phyloP scores from a whole-genome alignment of 1,140 invertebrate genomes.

The Leguminivora glycinivorella region DNA sequence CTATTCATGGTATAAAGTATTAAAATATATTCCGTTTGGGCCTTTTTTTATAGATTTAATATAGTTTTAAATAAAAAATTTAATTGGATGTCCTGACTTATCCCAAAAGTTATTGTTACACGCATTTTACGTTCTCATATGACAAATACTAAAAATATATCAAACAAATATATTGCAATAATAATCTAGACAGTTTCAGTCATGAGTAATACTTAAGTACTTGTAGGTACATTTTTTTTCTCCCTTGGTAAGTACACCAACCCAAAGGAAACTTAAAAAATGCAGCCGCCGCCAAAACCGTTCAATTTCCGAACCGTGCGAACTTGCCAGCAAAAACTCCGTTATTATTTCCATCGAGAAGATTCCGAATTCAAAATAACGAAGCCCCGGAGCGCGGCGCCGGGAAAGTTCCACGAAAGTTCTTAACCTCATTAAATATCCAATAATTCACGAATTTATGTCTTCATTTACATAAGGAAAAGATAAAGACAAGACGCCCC shows the following conservation, averaged over 20 bases:
- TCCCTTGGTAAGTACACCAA: neutral
- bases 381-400: constrained; percentile 12
- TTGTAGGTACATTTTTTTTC: neutral
- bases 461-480: constrained; percentile 24
- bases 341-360: constrained; percentile 5
- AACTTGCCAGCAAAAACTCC: constrained; percentile 17
- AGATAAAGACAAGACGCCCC: constrained; percentile 23
- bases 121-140: too few species aligned
- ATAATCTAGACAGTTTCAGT: neutral
- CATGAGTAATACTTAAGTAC: neutral
- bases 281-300: neutral
- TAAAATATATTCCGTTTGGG: too few species aligned
- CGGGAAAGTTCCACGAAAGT: constrained; percentile 15
- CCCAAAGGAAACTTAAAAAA: constrained; percentile 5
- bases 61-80: too few species aligned
- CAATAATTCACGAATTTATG: constrained; percentile 1
- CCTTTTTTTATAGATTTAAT: too few species aligned
- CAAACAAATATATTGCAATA: neutral
- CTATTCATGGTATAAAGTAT: too few species aligned
- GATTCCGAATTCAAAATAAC: constrained; percentile 14
- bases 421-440: constrained; percentile 26
- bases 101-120: too few species aligned
- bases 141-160: too few species aligned
- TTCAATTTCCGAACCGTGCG: constrained; percentile 2
- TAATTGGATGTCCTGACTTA: too few species aligned